Conservation (phyloP, 2,797 vertebrate species). For the Percopsis omiscomaycus region DNA sequence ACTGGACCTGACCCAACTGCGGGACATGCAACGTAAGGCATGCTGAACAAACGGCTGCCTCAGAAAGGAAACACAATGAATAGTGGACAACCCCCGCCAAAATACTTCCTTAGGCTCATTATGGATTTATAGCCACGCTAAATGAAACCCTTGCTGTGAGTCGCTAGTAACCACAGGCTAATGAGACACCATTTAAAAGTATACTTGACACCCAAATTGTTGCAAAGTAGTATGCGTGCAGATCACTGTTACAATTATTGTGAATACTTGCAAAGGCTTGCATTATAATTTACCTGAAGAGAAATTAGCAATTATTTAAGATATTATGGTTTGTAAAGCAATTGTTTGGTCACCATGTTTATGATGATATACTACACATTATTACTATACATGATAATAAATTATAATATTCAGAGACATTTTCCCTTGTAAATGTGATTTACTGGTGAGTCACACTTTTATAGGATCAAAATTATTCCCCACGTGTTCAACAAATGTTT, state of each 20-base stretch:
- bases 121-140: conserved; percentile 67
- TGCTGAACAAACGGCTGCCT: conserved; percentile 40
- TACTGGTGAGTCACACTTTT: conserved; percentile 5
- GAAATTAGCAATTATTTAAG: conserved; percentile 16
- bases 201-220: conserved; percentile 60
- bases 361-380: not conserved
- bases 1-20: conserved; percentile 44
- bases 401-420: not conserved
- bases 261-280: conserved; percentile 33
- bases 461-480: conserved; percentile 4
- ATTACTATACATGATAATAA: not conserved
- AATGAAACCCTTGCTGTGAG: conserved; percentile 62
- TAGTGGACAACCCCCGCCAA: conserved; percentile 51
- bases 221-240: conserved; percentile 44
- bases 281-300: conserved; percentile 26
- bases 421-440: not conserved
- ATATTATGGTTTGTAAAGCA: conserved; percentile 9
- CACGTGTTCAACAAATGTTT: conserved; percentile 13
- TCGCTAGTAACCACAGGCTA: conserved; percentile 51
- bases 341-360: conserved; percentile 4
- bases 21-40: conserved; percentile 46
- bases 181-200: conserved; percentile 64
- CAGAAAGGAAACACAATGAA: conserved; percentile 57
- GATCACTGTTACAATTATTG: conserved; percentile 35
- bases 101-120: conserved; percentile 63